These are phyloP conservation scores for Anguilla anguilla DNA, from an alignment of 2,797 vertebrate genomes.

Conservation along the genomic window DNA sequence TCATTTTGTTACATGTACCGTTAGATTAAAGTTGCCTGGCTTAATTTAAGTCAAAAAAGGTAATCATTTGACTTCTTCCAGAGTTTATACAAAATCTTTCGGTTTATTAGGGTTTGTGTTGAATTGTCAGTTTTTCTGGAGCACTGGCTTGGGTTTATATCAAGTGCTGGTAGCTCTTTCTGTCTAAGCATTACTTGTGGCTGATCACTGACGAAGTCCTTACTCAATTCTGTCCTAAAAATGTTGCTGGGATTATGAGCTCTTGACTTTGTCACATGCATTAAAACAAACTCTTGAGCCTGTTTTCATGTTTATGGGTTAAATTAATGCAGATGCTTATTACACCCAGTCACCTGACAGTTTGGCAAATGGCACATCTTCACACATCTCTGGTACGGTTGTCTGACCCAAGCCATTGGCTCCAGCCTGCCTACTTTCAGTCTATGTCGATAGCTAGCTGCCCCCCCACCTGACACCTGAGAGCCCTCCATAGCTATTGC, in stretches of 20 bases:
- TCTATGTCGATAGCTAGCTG: slow-evolving; percentile 28
- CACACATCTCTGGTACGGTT: slow-evolving; percentile 51
- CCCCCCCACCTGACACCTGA: slow-evolving; percentile 32
- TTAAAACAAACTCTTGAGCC: background rate
- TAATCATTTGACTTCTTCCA: slow-evolving; percentile 40
- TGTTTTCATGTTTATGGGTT: background rate
- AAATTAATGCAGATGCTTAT: background rate
- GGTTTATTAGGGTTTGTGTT: background rate
- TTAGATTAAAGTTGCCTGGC: slow-evolving; percentile 25
- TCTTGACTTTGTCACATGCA: background rate
- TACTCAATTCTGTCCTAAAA: background rate
- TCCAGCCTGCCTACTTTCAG: too few species aligned
- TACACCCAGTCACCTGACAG: background rate
- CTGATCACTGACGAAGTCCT: background rate
- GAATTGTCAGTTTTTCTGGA: background rate
- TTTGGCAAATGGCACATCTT: slow-evolving; percentile 40
- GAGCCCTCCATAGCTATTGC: background rate
- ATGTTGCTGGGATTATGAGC: background rate
- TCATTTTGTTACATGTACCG: slow-evolving; percentile 33
- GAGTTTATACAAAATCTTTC: background rate
- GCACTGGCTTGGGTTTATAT: background rate
- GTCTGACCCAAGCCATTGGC: background rate
- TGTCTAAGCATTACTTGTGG: background rate
- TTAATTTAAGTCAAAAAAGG: slow-evolving; percentile 29
- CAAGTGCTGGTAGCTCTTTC: background rate